Evolutionary conservation across 1,140 invertebrate species (phyloP).

Genomic region (Lordiphosa clarofinis): DNA sequence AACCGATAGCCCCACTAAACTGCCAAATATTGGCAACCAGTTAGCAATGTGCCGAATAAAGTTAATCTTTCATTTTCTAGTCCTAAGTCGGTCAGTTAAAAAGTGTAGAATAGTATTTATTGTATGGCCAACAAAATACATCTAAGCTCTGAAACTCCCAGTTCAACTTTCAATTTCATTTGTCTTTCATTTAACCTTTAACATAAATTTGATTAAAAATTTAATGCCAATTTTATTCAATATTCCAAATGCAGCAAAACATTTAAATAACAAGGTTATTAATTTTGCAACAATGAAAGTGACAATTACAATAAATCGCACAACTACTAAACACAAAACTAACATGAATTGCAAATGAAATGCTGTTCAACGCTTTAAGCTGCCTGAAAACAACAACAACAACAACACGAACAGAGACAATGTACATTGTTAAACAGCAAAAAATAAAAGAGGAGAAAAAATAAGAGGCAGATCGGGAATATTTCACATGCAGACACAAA

Average conservation of each 20-base stretch:
- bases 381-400: slow-evolving; percentile 23
- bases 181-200: too few species aligned
- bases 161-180: too few species aligned
- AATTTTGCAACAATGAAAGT: slow-evolving; percentile 47
- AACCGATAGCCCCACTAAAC: too few species aligned
- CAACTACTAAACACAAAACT: slow-evolving; percentile 28
- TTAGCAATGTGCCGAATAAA: too few species aligned
- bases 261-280: slow-evolving; percentile 39
- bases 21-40: too few species aligned
- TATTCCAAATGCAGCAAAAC: slow-evolving; percentile 22
- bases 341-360: slow-evolving; percentile 50
- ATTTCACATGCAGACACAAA: slow-evolving; percentile 40
- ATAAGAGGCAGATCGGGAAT: slow-evolving; percentile 48
- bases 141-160: too few species aligned
- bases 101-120: too few species aligned
- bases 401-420: too few species aligned
- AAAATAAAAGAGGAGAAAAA: slow-evolving; percentile 18
- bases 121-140: too few species aligned
- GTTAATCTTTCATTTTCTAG: too few species aligned
- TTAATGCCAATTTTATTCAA: slow-evolving; percentile 37
- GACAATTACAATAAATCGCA: slow-evolving; percentile 17
- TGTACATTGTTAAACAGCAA: slow-evolving; percentile 1
- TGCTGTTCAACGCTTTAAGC: slow-evolving; percentile 34
- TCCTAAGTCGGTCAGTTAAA: too few species aligned
- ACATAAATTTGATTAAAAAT: neutral